Evolutionary conservation across 1,140 invertebrate species (phyloP), one percentile per base, ranked within the genome.

Genomic region (Zaprionus lachaisei): DNA sequence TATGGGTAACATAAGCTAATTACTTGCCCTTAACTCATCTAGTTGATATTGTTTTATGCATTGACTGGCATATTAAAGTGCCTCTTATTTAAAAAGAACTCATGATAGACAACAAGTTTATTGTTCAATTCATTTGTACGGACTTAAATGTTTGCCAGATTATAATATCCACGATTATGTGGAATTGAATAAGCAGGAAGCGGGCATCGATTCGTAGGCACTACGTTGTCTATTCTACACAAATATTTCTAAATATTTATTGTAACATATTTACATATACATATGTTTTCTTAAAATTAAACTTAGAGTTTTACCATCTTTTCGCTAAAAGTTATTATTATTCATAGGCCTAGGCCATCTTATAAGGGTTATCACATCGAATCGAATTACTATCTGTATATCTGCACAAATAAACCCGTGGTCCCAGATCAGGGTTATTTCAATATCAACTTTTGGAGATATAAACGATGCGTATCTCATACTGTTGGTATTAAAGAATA

Each of bases 281-380:
- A 41, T 41, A 47, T 47, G 17, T 47, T 9, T 9, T 17, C 41
- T 17, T 47, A 47, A 47, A 9, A 47, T 11, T 47, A 17, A 47
- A 47, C n/a, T n/a, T 47, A 41, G 5, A 41, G 15, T n/a, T 41
- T 15, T 41, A 41, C 38, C 38, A n/a, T 26, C 41, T 41, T 54
- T 49, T 34, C 41, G n/a, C 41, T n/a, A 17, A 20, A 44, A 62
- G 34, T 51, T 47, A 51, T 14, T 54, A 69, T 38, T 74, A 47
- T 24, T 22, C 22, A 22, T 51, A 37, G 54, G 44, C 55, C 56
- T 56, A 47, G 47, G 69, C 37, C 69, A 56, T 49, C 28, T 20
- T 68, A 73, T 57, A 37, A 51, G 34, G 58, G 31, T 72, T 76
- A 76, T 76, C 73, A 76, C 73, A 76, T 76, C 31, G 65, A 64